A percentile compares a stretch with the other conserved stretches of the same genome.
phyloP scores from a whole-genome alignment of 2,888 invertebrate species.

The Thera britannica region DNA sequence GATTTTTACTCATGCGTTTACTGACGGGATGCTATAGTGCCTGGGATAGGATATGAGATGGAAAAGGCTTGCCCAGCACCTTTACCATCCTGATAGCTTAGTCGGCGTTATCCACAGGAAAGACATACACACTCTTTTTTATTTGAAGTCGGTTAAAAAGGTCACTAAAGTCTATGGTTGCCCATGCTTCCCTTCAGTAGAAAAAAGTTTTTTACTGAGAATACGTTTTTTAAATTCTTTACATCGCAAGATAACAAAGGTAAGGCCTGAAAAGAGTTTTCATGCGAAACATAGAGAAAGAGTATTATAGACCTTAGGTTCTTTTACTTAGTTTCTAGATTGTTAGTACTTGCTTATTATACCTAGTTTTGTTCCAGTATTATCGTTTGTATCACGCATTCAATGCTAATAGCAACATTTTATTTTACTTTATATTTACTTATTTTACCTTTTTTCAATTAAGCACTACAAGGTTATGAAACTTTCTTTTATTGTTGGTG shows the following conservation, averaged over 20 bases:
- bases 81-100: too few species aligned
- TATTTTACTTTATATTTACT: constrained; percentile 5
- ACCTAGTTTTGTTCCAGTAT: background rate
- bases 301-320: background rate
- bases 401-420: background rate
- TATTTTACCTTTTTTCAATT: background rate
- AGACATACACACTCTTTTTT: too few species aligned
- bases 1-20: too few species aligned
- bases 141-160: too few species aligned
- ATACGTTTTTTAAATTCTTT: background rate
- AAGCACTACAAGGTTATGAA: background rate
- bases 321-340: background rate
- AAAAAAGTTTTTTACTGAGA: background rate
- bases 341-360: background rate
- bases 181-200: background rate
- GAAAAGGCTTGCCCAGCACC: too few species aligned
- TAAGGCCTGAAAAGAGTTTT: background rate
- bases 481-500: background rate
- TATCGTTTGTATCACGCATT: constrained; percentile 15
- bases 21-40: too few species aligned
- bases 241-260: background rate
- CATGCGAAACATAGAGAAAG: background rate
- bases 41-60: too few species aligned
- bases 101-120: too few species aligned
- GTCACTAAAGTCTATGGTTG: background rate